Percentiles rank a stretch among this genome's conserved stretches.
Conservation (phyloP, 2,113 vertebrate genomes). For the Oncorhynchus masou region DNA sequence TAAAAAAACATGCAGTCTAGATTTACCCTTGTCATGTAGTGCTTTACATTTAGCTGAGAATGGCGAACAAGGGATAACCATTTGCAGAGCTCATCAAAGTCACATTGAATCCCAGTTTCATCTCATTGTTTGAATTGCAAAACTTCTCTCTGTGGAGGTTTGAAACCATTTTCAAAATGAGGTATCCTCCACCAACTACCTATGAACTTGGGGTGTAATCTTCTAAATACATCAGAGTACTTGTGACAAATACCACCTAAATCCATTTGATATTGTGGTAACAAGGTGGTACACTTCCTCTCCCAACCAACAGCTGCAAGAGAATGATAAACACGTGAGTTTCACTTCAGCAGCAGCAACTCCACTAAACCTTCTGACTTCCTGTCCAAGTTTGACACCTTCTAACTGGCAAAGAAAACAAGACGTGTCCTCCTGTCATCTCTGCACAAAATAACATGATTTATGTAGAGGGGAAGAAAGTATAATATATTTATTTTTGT, state of each 20-base stretch:
- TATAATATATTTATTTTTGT: background rate
- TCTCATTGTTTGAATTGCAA: slow-evolving; percentile 1
- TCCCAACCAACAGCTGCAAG: slow-evolving; percentile 54
- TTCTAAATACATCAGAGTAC: slow-evolving; percentile 15
- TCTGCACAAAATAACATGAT: slow-evolving; percentile 15
- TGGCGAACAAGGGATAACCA: too few relatives aligned
- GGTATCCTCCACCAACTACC: background rate
- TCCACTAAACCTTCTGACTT: slow-evolving; percentile 56
- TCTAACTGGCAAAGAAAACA: slow-evolving; percentile 39
- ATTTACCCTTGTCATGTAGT: too few relatives aligned
- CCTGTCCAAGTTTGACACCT: slow-evolving; percentile 60
- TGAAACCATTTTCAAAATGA: slow-evolving; percentile 1
- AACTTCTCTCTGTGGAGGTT: slow-evolving; percentile 23
- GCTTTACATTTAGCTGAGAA: too few relatives aligned
- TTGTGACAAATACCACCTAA: slow-evolving; percentile 47
- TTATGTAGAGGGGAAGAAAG: background rate
- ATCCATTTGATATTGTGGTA: slow-evolving; percentile 46
- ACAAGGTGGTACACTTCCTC: slow-evolving; percentile 45
- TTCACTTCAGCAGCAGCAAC: slow-evolving; percentile 34
- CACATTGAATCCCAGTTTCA: background rate
- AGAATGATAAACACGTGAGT: slow-evolving; percentile 50
- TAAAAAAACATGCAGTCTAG: too few relatives aligned
- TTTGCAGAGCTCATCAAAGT: too few relatives aligned
- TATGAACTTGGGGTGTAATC: slow-evolving; percentile 29
- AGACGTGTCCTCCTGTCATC: slow-evolving; percentile 55